Evolutionary conservation across 2,113 vertebrate genomes (phyloP), one percentile per base, ranked within the genome.

Genomic region (Mus spicilegus): DNA sequence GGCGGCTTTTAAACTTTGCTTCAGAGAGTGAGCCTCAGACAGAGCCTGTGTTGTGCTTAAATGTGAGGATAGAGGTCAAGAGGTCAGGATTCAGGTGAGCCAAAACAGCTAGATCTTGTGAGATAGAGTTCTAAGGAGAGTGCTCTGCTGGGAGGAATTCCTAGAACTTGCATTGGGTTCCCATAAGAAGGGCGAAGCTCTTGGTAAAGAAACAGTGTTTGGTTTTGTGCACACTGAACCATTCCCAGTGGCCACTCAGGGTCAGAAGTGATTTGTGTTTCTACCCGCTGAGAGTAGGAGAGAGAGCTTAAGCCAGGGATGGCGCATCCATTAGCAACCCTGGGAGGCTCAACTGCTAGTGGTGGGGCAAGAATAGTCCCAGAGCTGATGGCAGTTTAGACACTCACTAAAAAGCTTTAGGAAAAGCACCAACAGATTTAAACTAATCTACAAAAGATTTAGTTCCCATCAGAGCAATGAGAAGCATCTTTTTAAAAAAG

Each of bases 381-480:
- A 39, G 61, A 67, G 16, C 87, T 67, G 89, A 90, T 7, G 30
- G 24, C 84, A 72, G 94, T 56, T 72, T 77, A 87, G 82, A 87
- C 10, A n/a, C 28, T 89, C 14, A 46, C 51, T 82, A 82, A 84
- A 96, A 88, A 69, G 14, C 69, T 88, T 96, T 84, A 78, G 81
- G 93, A 78, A 51, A 78, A 93, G 39, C 22, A 90, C 58, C 36
- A 87, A 54, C n/a, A 86, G 22, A 73, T 58, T 88, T 20, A 90
- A 72, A 84, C 26, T 90, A 91, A 96, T 88, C 93, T 67, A 58
- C 30, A 78, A 58, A 8, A 84, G 61, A 77, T 30, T 87, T 88
- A 88, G 90, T 95, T 88, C 39, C 42, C 87, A 19, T 88, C n/a
- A 73, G 81, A 93, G 67, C 70, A 93, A 65, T 88, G 76, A 33